These are phyloP conservation scores for Sinosuthora webbiana DNA, from an alignment of 2,113 vertebrate species.

Conservation along the genomic window DNA sequence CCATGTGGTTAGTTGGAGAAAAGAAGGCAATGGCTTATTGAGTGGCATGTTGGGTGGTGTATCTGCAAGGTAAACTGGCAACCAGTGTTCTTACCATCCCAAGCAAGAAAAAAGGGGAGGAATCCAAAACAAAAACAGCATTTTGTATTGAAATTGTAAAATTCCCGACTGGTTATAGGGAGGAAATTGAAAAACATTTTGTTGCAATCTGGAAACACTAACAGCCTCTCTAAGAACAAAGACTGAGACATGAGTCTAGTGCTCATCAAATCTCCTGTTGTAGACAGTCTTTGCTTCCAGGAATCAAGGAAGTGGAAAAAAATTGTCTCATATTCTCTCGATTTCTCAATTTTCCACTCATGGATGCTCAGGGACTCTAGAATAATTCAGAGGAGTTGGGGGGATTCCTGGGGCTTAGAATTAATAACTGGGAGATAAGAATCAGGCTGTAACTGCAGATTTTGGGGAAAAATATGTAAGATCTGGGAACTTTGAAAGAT, in stretches of 20 bases:
- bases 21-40: neutral
- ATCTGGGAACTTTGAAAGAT: neutral
- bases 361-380: neutral
- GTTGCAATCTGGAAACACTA: neutral
- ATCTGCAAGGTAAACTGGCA: neutral
- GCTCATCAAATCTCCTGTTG: neutral
- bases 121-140: neutral
- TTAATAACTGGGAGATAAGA: neutral
- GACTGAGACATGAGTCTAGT: neutral
- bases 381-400: neutral
- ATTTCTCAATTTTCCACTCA: neutral
- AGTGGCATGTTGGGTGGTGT: rapidly evolving
- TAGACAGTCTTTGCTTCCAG: neutral
- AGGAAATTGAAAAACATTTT: neutral
- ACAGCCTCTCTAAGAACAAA: neutral
- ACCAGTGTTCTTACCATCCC: neutral
- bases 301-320: neutral
- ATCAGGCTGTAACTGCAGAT: neutral
- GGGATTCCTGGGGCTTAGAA: neutral
- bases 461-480: neutral
- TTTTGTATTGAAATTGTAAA: neutral
- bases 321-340: neutral
- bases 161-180: neutral
- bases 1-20: neutral
- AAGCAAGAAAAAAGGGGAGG: neutral